Evolutionary conservation across 1,140 invertebrate species (phyloP), one percentile per base, ranked within the genome.

Genomic region (Musca vetustissima): DNA sequence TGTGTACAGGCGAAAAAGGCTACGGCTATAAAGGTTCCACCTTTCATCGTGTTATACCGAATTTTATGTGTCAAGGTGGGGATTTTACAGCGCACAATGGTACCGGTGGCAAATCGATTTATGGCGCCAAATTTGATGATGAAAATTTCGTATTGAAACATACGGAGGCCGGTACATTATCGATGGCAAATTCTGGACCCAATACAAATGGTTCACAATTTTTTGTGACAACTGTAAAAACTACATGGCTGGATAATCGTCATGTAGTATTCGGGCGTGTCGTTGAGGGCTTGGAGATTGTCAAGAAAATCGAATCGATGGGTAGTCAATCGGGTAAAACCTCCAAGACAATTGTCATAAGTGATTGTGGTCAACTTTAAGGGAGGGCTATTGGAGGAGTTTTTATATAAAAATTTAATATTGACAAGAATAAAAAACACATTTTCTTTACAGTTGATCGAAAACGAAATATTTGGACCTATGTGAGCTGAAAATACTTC

Each of bases 181-280:
- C 94, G 2, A 97, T 97, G 94, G 70, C 70, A 0, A 72, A 72
- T 25, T 53, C 70, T 49, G 70, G 96, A 7, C 64, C 68, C 3
- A 66, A 69, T 28, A 69, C 68, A 22, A 69, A 69, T 57, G 68
- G 68, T 13, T 69, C 68, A 19, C 68, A 69, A 7, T 69, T 69
- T 49, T 69, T 69, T 21, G 55, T 69, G 9, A 65, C 93, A 76
- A 96, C 93, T 67, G 92, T 91, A 28, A 96, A 96, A 83, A 98
- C 96, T 9, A 85, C 88, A 7, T 98, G 96, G 95, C 85, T 97
- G 72, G 95, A 98, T 84, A 92, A 93, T 74, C 93, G 93, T 83
- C 96, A 98, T 77, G 97, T 98, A 25, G 97, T 98, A 6, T 98
- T 98, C 80, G 97, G 97, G 25, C 85, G 89, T 72, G 95, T 98